A percentile compares a stretch with the other conserved stretches of the same genome.
phyloP scores from a whole-genome alignment of 2,888 invertebrate genomes.

The Himalopsyche japonica region DNA sequence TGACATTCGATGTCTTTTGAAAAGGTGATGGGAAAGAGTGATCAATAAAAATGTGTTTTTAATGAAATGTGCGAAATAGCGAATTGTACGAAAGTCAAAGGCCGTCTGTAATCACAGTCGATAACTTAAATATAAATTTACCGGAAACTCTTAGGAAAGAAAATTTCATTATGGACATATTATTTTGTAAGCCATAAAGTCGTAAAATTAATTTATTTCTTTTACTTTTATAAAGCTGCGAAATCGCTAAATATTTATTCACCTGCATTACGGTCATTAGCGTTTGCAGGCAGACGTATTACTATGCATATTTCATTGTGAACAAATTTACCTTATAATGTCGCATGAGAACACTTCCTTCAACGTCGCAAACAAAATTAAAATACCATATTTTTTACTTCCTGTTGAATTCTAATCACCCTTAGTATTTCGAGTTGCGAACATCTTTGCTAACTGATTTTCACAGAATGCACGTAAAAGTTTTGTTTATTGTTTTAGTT shows the following conservation, averaged over 20 bases:
- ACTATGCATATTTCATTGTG: not conserved
- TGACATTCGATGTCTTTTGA: too few relatives aligned
- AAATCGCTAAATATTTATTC: not conserved
- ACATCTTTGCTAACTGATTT: too few relatives aligned
- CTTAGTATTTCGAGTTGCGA: not conserved
- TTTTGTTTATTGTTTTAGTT: too few relatives aligned
- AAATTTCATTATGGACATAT: not conserved
- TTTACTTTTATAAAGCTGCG: not conserved
- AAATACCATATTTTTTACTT: conserved; percentile 18
- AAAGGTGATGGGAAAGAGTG: too few relatives aligned
- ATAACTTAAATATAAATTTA: too few relatives aligned
- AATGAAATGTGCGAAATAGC: too few relatives aligned
- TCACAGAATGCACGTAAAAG: too few relatives aligned
- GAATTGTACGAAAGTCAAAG: too few relatives aligned
- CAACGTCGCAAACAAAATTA: not conserved
- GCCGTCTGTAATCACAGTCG: too few relatives aligned
- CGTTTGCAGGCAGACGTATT: not conserved
- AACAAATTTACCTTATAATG: not conserved
- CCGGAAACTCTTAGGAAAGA: too few relatives aligned
- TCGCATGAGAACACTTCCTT: conserved; percentile 4
- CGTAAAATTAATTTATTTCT: not conserved
- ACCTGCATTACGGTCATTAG: not conserved
- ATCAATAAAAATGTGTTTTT: too few relatives aligned
- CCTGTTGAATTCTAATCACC: conserved; percentile 19
- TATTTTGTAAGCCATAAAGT: not conserved